Percentiles rank a stretch among this genome's conserved stretches.
These are phyloP conservation scores for Drosophila niveifrons DNA, from an alignment of 2,888 invertebrate genomes.

Conservation along the genomic window DNA sequence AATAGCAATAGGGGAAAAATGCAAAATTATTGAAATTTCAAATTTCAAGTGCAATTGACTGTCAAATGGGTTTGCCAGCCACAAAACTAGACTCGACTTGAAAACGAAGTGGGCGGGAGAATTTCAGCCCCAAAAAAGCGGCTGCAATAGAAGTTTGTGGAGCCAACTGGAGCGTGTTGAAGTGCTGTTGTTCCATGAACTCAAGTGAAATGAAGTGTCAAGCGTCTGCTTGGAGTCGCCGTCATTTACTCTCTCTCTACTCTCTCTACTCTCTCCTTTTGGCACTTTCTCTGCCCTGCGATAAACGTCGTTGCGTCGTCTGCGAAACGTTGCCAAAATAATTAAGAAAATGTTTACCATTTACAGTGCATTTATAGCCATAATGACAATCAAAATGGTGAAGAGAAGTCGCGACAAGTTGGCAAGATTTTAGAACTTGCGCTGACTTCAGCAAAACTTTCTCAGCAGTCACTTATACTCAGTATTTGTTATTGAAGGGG, in stretches of 20 bases:
- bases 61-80: slow-evolving; percentile 62
- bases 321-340: slow-evolving; percentile 56
- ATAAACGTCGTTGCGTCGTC: slow-evolving; percentile 6
- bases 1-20: slow-evolving; percentile 35
- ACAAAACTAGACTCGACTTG: slow-evolving; percentile 32
- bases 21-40: slow-evolving; percentile 57
- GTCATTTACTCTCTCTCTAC: not conserved
- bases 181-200: slow-evolving; percentile 50
- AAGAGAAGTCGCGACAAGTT: slow-evolving; percentile 20
- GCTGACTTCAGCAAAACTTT: slow-evolving; percentile 51
- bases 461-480: slow-evolving; percentile 11
- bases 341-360: slow-evolving; percentile 74
- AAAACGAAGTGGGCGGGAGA: not conserved
- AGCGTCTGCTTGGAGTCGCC: not conserved
- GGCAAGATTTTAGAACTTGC: slow-evolving; percentile 39
- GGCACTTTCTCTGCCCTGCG: not conserved
- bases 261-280: not conserved
- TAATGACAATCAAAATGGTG: slow-evolving; percentile 53
- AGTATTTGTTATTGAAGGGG: not conserved
- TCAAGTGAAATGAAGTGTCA: slow-evolving; percentile 59
- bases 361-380: slow-evolving; percentile 45
- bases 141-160: slow-evolving; percentile 10
- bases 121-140: not conserved
- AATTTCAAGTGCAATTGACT: slow-evolving; percentile 71
- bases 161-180: slow-evolving; percentile 60